Conservation (phyloP, 2,888 invertebrate genomes). For the Reticulitermes lucifugus region DNA sequence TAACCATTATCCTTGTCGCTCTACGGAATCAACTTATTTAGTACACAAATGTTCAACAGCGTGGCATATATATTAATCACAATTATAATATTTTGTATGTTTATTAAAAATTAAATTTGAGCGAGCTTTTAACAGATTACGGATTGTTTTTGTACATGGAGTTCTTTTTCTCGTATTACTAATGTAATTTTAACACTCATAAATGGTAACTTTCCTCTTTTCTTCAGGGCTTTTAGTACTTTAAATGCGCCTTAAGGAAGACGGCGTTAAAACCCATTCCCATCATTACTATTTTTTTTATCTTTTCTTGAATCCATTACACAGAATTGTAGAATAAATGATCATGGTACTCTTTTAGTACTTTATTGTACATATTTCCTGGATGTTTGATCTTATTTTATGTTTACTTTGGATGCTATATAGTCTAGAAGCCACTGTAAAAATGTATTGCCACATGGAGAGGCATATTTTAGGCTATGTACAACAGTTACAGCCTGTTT, state of each 20-base stretch:
- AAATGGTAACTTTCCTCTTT: neutral
- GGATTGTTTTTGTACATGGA: neutral
- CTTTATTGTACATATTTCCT: neutral
- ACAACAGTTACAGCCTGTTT: neutral
- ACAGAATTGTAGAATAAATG: neutral
- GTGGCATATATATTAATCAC: neutral
- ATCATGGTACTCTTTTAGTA: neutral
- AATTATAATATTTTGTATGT: neutral
- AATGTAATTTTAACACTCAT: neutral
- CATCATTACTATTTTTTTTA: neutral
- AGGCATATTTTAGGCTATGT: neutral
- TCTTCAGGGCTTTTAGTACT: neutral
- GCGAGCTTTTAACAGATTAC: neutral
- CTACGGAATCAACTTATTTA: neutral
- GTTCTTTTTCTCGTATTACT: neutral
- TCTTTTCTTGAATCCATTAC: neutral
- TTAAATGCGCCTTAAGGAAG: neutral
- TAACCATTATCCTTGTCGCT: neutral
- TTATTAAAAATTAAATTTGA: neutral
- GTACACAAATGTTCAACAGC: constrained; percentile 7
- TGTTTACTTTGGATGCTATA: neutral
- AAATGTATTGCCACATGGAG: neutral
- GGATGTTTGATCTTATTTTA: neutral
- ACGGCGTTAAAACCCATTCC: neutral
- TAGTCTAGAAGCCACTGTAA: neutral